A percentile compares a stretch with the other conserved stretches of the same genome.
Evolutionary conservation across 2,113 vertebrate species (phyloP).

Genomic region (Eleginops maclovinus): DNA sequence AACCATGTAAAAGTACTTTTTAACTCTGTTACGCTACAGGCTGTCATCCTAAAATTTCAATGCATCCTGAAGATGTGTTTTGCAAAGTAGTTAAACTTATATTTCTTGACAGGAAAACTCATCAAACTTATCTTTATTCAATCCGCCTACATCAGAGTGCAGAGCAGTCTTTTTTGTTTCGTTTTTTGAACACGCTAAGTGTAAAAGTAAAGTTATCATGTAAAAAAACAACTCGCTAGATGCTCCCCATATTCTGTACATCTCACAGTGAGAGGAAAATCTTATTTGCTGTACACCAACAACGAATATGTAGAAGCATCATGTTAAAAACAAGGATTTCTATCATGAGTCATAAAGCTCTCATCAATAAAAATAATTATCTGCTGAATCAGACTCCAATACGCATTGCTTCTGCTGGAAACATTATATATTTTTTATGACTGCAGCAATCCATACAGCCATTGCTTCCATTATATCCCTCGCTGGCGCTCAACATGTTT

Average conservation of each 20-base stretch:
- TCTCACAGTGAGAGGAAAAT: background rate
- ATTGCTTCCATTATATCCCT: background rate
- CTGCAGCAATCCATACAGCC: background rate
- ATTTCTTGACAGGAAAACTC: slow-evolving; percentile 2
- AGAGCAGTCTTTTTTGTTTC: background rate
- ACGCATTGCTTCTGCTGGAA: background rate
- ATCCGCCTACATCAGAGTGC: background rate
- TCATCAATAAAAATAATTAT: background rate
- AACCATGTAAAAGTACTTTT: background rate
- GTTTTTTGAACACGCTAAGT: background rate
- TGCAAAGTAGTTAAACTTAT: background rate
- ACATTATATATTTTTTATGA: slow-evolving; percentile 2
- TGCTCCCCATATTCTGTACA: background rate
- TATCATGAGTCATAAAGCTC: background rate
- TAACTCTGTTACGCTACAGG: background rate
- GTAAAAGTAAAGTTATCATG: background rate
- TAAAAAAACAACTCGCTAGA: background rate
- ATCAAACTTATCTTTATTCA: background rate
- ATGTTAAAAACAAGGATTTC: background rate
- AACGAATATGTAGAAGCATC: background rate
- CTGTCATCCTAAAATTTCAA: background rate
- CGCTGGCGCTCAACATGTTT: slow-evolving; percentile 23
- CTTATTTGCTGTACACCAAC: background rate
- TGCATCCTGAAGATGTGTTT: slow-evolving; percentile 3
- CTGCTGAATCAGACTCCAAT: slow-evolving; percentile 3